These are phyloP conservation scores for Ailuropoda melanoleuca DNA, from an alignment of 2,113 vertebrate species.

Conservation along the genomic window DNA sequence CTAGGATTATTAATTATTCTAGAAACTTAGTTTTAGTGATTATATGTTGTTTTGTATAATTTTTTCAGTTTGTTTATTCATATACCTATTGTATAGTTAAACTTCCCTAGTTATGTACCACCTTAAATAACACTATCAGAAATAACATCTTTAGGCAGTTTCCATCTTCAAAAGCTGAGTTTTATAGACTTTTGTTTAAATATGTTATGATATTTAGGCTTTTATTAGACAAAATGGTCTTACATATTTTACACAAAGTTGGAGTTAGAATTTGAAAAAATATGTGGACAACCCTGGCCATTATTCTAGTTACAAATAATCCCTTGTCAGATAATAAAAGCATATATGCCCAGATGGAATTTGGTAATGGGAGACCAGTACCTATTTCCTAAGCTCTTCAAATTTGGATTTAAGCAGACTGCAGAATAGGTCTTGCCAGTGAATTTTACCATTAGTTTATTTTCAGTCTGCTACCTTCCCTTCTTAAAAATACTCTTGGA, in stretches of 20 bases:
- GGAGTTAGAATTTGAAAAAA: neutral
- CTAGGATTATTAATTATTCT: neutral
- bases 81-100: neutral
- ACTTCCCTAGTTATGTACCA: neutral
- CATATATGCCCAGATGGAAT: neutral
- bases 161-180: constrained; percentile 4
- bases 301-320: constrained; percentile 19
- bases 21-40: neutral
- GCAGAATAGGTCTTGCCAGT: neutral
- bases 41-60: neutral
- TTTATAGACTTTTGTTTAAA: neutral
- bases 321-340: neutral
- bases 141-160: neutral
- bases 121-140: neutral
- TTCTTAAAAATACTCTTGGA: neutral
- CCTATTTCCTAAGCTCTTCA: neutral
- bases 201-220: neutral
- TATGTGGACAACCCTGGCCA: neutral
- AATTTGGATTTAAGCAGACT: neutral
- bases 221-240: constrained; percentile 11
- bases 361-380: neutral
- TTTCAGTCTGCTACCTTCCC: neutral
- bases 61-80: neutral
- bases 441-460: neutral
- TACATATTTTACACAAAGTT: neutral